phyloP scores from a whole-genome alignment of 2,113 vertebrate genomes.

The Leucopsar rothschildi region DNA sequence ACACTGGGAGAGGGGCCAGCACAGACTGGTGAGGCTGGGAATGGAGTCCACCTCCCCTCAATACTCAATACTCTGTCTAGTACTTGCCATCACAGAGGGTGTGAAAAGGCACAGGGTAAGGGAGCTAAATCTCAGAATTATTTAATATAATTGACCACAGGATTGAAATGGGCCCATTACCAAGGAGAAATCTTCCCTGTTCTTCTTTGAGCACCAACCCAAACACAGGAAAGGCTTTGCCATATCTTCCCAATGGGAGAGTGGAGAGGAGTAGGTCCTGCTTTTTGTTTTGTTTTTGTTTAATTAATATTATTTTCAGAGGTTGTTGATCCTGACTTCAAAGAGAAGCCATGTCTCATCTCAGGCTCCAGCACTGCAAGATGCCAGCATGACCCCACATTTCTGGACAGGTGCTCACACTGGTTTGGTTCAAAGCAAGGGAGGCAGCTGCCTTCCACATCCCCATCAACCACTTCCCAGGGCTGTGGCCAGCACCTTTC shows the following conservation, averaged over 20 bases:
- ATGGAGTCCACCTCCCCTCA: background rate
- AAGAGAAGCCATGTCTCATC: background rate
- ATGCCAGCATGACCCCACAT: background rate
- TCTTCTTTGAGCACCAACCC: background rate
- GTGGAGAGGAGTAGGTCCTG: background rate
- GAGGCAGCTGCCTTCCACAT: background rate
- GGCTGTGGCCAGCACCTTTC: background rate
- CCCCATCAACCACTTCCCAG: background rate
- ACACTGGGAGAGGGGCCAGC: accelerated
- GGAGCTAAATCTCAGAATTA: background rate
- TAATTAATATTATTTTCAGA: background rate
- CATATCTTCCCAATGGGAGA: background rate
- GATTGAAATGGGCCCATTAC: background rate
- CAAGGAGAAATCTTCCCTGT: background rate
- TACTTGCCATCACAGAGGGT: background rate
- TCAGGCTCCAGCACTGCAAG: background rate
- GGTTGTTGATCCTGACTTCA: background rate
- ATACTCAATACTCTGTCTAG: background rate
- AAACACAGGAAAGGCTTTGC: background rate
- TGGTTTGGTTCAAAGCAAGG: background rate
- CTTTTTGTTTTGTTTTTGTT: background rate
- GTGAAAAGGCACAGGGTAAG: background rate
- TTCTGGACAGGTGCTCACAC: background rate
- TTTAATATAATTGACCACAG: background rate
- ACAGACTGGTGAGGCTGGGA: background rate